A percentile compares a stretch with the other conserved stretches of the same genome.
Evolutionary conservation across 2,797 vertebrate genomes (phyloP).

Genomic region (Linurgus olivaceus): DNA sequence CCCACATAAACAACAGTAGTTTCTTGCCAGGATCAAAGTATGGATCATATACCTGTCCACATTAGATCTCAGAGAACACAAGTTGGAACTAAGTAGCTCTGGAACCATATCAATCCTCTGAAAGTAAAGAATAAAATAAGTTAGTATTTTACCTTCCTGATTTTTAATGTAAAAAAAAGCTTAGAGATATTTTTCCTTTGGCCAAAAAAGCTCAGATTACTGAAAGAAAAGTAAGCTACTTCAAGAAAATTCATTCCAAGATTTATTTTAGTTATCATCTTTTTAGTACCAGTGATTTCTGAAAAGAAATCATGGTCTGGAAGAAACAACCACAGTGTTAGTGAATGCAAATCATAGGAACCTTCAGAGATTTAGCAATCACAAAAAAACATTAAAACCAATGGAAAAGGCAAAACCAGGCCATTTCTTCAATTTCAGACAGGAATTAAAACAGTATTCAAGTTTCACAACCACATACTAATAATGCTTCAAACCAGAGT

Average conservation of each 20-base stretch:
- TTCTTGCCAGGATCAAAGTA: neutral
- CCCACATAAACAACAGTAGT: neutral
- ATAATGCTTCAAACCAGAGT: neutral
- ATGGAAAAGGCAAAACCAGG: neutral
- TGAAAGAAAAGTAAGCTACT: neutral
- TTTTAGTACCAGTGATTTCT: neutral
- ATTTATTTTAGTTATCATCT: neutral
- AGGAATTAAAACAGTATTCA: neutral
- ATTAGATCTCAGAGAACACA: constrained; percentile 91
- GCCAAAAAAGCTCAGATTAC: neutral
- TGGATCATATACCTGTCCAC: constrained; percentile 86
- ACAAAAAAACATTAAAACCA: accelerated
- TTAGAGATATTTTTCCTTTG: neutral
- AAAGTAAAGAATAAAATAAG: constrained; percentile 36
- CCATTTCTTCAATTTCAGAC: neutral
- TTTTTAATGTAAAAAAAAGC: neutral
- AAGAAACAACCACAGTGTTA: neutral
- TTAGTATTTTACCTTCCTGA: neutral
- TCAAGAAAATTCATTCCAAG: neutral
- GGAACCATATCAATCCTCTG: constrained; percentile 99
- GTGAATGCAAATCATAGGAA: neutral
- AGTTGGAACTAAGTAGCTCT: constrained; percentile 94
- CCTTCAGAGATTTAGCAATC: neutral
- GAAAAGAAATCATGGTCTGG: neutral
- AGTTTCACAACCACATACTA: neutral